Conservation (phyloP, 2,113 vertebrate genomes). For the Actenoides hombroni region DNA sequence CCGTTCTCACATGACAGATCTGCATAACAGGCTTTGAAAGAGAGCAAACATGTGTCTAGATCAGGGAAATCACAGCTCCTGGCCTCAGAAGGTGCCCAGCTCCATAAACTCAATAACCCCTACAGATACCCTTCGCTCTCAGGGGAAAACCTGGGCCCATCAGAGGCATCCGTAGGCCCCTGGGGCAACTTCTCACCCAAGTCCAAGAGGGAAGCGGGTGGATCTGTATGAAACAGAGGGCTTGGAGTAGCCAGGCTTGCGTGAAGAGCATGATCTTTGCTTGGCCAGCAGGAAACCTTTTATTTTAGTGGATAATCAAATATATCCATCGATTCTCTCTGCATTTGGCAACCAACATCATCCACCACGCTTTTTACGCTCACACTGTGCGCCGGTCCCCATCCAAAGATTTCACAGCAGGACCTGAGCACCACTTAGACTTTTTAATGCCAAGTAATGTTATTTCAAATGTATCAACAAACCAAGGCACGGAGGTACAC, state of each 20-base stretch:
- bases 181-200: background rate
- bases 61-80: background rate
- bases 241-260: rapidly evolving
- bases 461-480: background rate
- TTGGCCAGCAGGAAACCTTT: background rate
- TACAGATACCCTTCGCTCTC: background rate
- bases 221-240: background rate
- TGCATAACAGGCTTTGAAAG: background rate
- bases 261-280: rapidly evolving
- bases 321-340: background rate
- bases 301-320: background rate
- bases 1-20: background rate
- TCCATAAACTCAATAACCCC: background rate
- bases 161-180: rapidly evolving
- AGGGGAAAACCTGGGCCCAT: background rate
- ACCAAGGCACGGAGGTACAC: background rate
- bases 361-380: background rate
- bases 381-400: background rate
- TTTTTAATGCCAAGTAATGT: rapidly evolving
- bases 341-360: background rate
- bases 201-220: background rate
- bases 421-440: background rate
- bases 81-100: background rate
- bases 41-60: background rate
- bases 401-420: background rate